Evolutionary conservation across 2,797 vertebrate genomes (phyloP), one percentile per base, ranked within the genome.

Genomic region (Coregonus suidteri): DNA sequence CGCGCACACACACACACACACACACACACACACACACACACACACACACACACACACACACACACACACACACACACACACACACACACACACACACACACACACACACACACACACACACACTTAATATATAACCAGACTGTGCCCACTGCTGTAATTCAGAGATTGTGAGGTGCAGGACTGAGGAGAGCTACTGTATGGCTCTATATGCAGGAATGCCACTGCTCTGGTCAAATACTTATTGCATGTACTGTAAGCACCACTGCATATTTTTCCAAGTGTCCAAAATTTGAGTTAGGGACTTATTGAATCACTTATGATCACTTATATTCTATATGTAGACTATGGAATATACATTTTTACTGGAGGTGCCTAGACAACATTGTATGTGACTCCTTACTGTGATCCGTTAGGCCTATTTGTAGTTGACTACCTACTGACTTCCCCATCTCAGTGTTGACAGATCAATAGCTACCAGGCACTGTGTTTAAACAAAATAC

Each of bases 81-180:
- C 64, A 6, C 62, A 70, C 31, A 77, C 77, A 69, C 83, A 88
- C 86, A 90, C 85, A 88, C 78, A 81, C 75, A 74, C 66, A 78
- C 67, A 30, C 79, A 83, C 79, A 79, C 80, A 79, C 75, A 37
- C 34, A 71, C 11, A 51, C 70, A 79, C 79, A 66, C 69, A 71
- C 69, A 47, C 69, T 37, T 15, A 25, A 54, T n/a, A 73, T 14
- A 59, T 18, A 41, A 34, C 7, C n/a, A 6, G 41, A 47, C 41
- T 9, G 70, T 51, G 70, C 41, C 41, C 41, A 47, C 7, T 9
- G 41, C 41, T 53, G 51, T 54, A 25, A 13, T 6, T 52, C 41
- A 47, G 41, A 47, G 9, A 47, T 47, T 47, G 41, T 47, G 41
- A 9, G 2, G 41, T 47, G 41, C 41, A 47, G 41, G 41, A 47